A percentile compares a stretch with the other conserved stretches of the same genome.
Evolutionary conservation across 1,140 invertebrate species (phyloP).

Genomic region (Ladona fulva): DNA sequence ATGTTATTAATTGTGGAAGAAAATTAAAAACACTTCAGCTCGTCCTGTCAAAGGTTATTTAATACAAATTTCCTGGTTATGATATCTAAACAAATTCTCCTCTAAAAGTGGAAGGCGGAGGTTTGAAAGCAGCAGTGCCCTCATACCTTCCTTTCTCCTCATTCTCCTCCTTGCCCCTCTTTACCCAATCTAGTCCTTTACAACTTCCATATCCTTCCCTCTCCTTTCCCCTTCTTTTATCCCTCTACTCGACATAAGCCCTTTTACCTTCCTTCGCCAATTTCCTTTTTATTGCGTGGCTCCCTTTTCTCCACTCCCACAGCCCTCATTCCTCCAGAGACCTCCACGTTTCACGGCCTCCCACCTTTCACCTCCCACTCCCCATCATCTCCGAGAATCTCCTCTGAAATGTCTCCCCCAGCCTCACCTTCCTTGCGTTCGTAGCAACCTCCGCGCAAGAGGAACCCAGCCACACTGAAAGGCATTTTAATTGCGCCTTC

Average conservation of each 20-base stretch:
- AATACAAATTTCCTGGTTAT: too few species aligned
- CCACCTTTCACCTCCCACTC: not conserved
- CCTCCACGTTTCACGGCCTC: not conserved
- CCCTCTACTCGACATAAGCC: not conserved
- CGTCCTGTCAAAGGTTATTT: too few species aligned
- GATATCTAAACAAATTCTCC: too few species aligned
- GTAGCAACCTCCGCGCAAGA: not conserved
- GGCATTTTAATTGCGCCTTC: not conserved
- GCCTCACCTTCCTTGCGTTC: not conserved
- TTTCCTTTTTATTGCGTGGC: not conserved
- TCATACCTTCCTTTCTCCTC: not conserved
- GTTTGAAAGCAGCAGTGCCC: too few species aligned
- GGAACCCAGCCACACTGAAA: not conserved
- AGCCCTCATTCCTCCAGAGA: not conserved
- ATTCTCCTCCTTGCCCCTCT: not conserved
- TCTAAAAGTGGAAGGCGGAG: too few species aligned
- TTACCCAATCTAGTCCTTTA: not conserved
- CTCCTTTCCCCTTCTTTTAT: not conserved
- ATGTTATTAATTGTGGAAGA: too few species aligned
- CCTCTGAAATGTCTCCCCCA: not conserved
- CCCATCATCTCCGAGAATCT: not conserved
- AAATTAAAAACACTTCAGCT: too few species aligned
- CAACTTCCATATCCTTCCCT: not conserved
- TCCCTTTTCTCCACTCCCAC: not conserved
- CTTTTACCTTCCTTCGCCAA: not conserved